These are phyloP conservation scores for Callopanchax toddi DNA, from an alignment of 2,113 vertebrate genomes.

Conservation along the genomic window DNA sequence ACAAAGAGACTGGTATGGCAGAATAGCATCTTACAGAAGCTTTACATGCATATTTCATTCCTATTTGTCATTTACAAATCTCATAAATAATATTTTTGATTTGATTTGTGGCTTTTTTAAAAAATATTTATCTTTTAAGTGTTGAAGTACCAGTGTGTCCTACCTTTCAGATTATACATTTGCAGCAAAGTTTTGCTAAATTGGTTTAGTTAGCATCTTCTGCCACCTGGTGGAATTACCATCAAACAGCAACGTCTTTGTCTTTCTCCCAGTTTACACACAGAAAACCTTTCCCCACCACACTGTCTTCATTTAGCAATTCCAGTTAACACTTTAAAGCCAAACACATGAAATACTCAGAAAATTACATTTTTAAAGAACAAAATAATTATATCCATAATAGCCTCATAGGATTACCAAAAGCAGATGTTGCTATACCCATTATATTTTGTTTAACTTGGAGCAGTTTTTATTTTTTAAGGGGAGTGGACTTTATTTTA, in stretches of 20 bases:
- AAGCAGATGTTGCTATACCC: too few species aligned
- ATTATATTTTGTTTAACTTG: too few species aligned
- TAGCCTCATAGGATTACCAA: too few species aligned
- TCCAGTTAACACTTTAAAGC: neutral
- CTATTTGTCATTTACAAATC: neutral
- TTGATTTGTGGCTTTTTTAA: neutral
- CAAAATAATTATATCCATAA: too few species aligned
- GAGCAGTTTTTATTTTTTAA: too few species aligned
- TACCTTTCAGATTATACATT: neutral
- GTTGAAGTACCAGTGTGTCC: neutral
- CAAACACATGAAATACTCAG: too few species aligned
- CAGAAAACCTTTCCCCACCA: too few species aligned
- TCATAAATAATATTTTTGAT: neutral
- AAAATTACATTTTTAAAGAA: too few species aligned
- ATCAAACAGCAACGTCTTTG: neutral
- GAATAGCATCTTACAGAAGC: neutral
- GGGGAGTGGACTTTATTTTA: too few species aligned
- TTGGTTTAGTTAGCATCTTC: neutral
- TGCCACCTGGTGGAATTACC: constrained; percentile 42
- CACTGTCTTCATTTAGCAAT: neutral
- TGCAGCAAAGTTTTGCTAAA: neutral
- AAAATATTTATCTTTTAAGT: neutral
- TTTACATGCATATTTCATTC: too few species aligned
- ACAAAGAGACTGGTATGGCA: neutral
- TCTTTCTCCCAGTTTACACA: neutral